Conservation (phyloP, 2,888 invertebrate genomes). For the Crematogaster levior region DNA sequence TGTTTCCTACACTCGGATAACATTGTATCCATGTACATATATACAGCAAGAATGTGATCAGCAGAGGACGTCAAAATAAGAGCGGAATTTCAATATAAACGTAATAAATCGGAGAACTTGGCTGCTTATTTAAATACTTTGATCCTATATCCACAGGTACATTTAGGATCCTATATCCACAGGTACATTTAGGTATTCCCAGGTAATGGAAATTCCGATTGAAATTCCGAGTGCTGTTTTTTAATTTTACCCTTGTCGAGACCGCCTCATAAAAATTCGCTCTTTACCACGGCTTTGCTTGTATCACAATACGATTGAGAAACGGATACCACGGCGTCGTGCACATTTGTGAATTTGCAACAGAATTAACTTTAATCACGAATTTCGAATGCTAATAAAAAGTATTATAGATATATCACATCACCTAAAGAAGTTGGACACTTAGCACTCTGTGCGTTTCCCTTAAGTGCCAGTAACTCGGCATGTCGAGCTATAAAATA, state of each 20-base stretch:
- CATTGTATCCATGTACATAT: no score
- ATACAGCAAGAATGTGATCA: conserved; percentile 38
- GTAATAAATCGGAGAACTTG: conserved; percentile 68
- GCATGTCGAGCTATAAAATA: conserved; percentile 77
- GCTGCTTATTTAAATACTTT: conserved; percentile 73
- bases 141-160: conserved; percentile 42
- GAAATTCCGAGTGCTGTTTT: conserved; percentile 56
- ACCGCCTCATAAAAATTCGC: neutral
- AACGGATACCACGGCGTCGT: neutral
- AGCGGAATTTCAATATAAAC: conserved; percentile 73
- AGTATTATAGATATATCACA: conserved; percentile 49
- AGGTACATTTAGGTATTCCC: conserved; percentile 37
- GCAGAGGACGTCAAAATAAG: conserved; percentile 59
- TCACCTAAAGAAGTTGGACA: conserved; percentile 66
- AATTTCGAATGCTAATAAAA: conserved; percentile 64
- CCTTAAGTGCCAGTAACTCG: conserved; percentile 70
- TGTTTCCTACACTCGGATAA: neutral
- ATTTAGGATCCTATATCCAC: conserved; percentile 46
- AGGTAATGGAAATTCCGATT: conserved; percentile 67
- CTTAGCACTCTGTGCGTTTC: conserved; percentile 60
- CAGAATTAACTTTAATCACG: conserved; percentile 43
- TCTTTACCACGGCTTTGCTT: neutral
- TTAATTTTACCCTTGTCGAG: conserved; percentile 10
- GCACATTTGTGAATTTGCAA: conserved; percentile 41
- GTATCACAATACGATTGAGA: conserved; percentile 1